A percentile compares a stretch with the other conserved stretches of the same genome.
phyloP scores from a whole-genome alignment of 2,797 vertebrate genomes.

The Pipistrellus nathusii region DNA sequence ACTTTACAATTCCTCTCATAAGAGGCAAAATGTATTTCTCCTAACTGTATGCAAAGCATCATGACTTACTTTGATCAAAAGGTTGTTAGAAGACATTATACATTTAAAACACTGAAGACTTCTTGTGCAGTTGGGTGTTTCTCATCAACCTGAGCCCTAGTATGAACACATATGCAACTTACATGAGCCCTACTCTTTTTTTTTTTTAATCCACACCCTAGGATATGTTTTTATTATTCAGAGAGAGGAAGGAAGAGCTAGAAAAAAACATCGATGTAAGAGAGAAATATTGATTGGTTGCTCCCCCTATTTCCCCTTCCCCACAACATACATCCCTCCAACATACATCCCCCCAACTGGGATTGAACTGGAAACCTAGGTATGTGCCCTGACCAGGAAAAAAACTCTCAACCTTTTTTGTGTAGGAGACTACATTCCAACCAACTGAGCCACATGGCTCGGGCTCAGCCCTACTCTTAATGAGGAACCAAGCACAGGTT shows the following conservation, averaged over 20 bases:
- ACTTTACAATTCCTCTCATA: background rate
- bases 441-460: background rate
- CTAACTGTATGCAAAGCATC: background rate
- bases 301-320: too few relatives aligned
- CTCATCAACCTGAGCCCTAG: background rate
- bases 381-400: background rate
- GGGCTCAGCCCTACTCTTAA: background rate
- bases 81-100: background rate
- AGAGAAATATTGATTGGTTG: background rate
- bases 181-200: background rate
- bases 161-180: background rate
- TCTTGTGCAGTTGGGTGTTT: background rate
- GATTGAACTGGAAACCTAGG: background rate
- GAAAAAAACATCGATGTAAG: background rate
- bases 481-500: constrained; percentile 23
- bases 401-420: background rate
- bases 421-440: background rate
- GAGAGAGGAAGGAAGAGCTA: background rate
- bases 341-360: background rate
- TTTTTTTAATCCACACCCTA: background rate
- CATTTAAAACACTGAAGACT: background rate
- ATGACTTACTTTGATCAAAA: background rate
- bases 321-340: too few relatives aligned
- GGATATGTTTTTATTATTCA: background rate
- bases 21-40: background rate